Conservation (phyloP, 1,140 invertebrate genomes). For the Archegozetes longisetosus region DNA sequence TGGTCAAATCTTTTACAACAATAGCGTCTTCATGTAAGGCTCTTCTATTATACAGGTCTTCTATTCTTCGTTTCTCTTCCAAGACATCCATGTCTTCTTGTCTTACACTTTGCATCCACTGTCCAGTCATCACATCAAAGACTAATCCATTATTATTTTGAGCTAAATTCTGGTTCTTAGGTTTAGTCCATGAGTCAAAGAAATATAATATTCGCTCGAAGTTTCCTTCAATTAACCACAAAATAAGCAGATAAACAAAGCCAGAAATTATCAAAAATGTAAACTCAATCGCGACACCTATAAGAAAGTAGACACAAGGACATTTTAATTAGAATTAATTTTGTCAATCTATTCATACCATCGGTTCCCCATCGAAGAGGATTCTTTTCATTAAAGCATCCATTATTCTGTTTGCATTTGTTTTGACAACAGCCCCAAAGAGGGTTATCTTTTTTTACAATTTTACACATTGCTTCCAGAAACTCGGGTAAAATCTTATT, state of each 20-base stretch:
- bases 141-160: neutral
- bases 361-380: neutral
- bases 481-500: neutral
- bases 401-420: neutral
- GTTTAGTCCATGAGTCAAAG: neutral
- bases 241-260: neutral
- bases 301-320: too few relatives aligned
- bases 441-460: neutral
- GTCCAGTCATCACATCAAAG: neutral
- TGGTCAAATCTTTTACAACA: constrained; percentile 16
- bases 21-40: constrained; percentile 15
- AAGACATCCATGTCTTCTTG: constrained; percentile 13
- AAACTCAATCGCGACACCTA: neutral
- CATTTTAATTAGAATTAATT: too few relatives aligned
- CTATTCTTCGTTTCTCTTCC: constrained; percentile 1
- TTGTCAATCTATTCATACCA: too few relatives aligned
- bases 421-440: constrained; percentile 5
- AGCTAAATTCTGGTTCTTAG: neutral
- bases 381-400: neutral
- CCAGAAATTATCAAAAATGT: neutral
- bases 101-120: neutral
- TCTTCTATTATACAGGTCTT: neutral
- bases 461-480: neutral
- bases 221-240: neutral
- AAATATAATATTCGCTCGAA: neutral